phyloP scores from a whole-genome alignment of 2,113 vertebrate species.

The Mirounga angustirostris region DNA sequence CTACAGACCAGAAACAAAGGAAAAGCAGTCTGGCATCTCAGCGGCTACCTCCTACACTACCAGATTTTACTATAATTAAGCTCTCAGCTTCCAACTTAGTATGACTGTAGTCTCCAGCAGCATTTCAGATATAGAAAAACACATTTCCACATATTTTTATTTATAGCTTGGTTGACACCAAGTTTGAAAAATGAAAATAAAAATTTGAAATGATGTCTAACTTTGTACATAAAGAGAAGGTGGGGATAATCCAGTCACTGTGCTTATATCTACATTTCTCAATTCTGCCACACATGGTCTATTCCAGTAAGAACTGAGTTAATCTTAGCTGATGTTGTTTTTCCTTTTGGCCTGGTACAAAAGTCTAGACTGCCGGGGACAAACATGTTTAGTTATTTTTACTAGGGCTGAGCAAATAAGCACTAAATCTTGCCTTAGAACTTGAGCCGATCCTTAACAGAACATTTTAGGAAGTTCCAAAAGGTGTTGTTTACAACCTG shows the following conservation, averaged over 20 bases:
- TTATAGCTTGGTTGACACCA: conserved; percentile 36
- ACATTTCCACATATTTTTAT: background rate
- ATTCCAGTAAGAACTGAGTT: background rate
- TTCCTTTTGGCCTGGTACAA: background rate
- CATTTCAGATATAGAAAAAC: conserved; percentile 51
- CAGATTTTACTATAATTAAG: conserved; percentile 49
- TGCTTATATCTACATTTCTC: background rate
- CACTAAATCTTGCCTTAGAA: conserved; percentile 58
- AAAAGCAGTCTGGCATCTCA: background rate
- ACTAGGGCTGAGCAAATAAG: conserved; percentile 16
- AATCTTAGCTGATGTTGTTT: background rate
- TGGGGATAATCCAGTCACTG: background rate
- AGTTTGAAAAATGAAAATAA: background rate
- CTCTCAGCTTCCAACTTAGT: conserved; percentile 20
- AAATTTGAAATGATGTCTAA: background rate
- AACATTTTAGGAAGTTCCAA: conserved; percentile 39
- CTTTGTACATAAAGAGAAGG: background rate
- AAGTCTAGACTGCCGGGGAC: background rate
- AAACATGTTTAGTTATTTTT: conserved; percentile 48
- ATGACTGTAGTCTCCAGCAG: background rate
- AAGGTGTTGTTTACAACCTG: background rate
- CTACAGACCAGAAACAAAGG: conserved; percentile 13
- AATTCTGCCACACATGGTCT: rapidly evolving
- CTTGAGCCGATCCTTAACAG: background rate
- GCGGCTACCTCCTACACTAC: background rate